phyloP scores from a whole-genome alignment of 2,113 vertebrate genomes.

The Sialia sialis region DNA sequence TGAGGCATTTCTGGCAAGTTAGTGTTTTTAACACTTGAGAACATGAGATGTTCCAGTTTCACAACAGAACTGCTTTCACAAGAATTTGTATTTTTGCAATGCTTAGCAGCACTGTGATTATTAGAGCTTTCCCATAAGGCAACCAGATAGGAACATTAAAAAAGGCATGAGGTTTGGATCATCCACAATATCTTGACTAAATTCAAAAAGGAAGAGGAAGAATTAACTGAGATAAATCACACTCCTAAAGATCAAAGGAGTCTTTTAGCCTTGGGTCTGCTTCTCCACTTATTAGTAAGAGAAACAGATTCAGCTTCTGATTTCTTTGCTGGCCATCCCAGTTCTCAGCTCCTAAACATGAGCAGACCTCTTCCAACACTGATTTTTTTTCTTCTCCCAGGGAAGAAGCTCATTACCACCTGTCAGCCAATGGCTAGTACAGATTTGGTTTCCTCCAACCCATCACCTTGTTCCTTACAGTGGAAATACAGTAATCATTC shows the following conservation, averaged over 20 bases:
- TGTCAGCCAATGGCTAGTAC: neutral
- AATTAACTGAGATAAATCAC: neutral
- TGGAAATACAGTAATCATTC: neutral
- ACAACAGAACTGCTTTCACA: neutral
- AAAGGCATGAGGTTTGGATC: neutral
- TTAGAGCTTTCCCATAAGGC: neutral
- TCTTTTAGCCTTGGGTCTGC: neutral
- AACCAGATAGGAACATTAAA: neutral
- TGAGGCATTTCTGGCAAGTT: neutral
- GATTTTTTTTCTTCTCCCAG: neutral
- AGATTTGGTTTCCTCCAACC: neutral
- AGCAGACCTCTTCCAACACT: neutral
- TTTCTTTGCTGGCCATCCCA: neutral
- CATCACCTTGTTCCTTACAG: neutral
- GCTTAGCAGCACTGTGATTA: neutral
- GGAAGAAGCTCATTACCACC: neutral
- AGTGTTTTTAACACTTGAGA: neutral
- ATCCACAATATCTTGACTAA: neutral
- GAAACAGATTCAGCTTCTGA: neutral
- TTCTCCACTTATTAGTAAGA: neutral
- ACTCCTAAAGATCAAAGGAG: neutral
- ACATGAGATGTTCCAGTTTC: neutral
- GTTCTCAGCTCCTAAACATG: neutral
- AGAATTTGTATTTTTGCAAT: neutral
- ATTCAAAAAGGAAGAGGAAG: neutral